Evolutionary conservation across 2,113 vertebrate genomes (phyloP), one percentile per base, ranked within the genome.

Genomic region (Taurulus bubalis): DNA sequence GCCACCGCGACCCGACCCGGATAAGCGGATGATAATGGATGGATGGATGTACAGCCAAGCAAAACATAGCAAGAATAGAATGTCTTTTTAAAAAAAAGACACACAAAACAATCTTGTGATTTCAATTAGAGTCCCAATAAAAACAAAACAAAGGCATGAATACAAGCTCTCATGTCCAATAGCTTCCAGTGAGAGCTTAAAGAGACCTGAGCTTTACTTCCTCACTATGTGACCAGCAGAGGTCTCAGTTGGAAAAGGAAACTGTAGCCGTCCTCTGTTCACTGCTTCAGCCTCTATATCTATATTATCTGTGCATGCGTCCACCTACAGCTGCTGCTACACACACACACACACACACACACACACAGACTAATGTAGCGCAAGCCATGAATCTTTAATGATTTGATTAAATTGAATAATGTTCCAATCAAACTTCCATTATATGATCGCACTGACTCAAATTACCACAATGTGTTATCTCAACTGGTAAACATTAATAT

Each of bases 201-300:
- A 11, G 7, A 65, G 15, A 34, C 16, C 18, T 1, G 30, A 60
- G 30, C 20, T 59, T 4, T 0, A 63, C 16, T 22, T 32, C 45
- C 20, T 42, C 49, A 28, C 1, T 0, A 15, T 68, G 22, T 49
- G 30, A 71, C 91, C 91, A 90, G 82, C 89, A 92, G 91, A 84
- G 87, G 91, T 81, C 89, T 55, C 87, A 69, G 56, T 83, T 59
- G 18, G 24, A 49, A 73, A 49, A 42, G n/a, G 26, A 67, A 83
- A 69, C 51, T 45, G 20, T 14, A n/a, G 24, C 1, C 0, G 0
- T n/a, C 22, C 16, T 6, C 24, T 6, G 28, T n/a, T 58, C n/a
- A 16, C 74, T n/a, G n/a, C n/a, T 11, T 3, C 16, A n/a, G 49
- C 51, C 18, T 64, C 26, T 32, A 1, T 51, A 2, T 32, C 30